Evolutionary conservation across 2,797 vertebrate species (phyloP), one percentile per base, ranked within the genome.

Genomic region (Kryptolebias ocellatus): DNA sequence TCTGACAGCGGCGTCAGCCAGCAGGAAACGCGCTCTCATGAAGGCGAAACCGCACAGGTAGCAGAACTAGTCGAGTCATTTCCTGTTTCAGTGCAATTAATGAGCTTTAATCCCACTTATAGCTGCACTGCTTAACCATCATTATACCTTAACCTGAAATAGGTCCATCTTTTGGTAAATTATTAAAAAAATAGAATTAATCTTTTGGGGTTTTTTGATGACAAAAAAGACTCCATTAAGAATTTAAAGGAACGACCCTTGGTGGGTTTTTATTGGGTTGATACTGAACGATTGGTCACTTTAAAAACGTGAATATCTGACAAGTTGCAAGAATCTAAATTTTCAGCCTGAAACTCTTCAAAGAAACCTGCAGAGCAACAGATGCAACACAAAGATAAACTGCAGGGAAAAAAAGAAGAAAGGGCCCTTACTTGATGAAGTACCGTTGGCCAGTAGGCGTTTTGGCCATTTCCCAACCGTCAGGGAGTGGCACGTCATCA

Each of bases 401-500:
- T 45, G 15, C 34, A 34, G 9, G 34, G 1, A 34, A 34, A 34
- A 34, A 34, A 4, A 34, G 9, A 42, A 2, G 20, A 68, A 47
- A 44, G 29, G 47, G 59, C 58, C 61, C 95, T 95, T 94, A 98
- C 97, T 98, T 98, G 76, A 98, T 94, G 72, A 98, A 98, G 87
- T 98, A 98, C 85, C 95, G 94, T 84, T 98, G 97, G 68, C 96
- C 97, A 39, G 96, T 95, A 1, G 95, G 92, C 0, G 97, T 98
- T 89, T 98, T 98, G 50, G 97, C 96, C 96, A 98, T 98, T 88
- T 98, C 97, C 97, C 97, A 98, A 42, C 96, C 97, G 1, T 95
- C 95, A 14, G 97, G 97, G 81, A 98, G 91, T 55, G 96, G 96
- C 27, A 98, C 92, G 7, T 98, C 96, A 3, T 98, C 97, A 0